Conservation (phyloP, 1,140 invertebrate species). For the Ephestia elutella region DNA sequence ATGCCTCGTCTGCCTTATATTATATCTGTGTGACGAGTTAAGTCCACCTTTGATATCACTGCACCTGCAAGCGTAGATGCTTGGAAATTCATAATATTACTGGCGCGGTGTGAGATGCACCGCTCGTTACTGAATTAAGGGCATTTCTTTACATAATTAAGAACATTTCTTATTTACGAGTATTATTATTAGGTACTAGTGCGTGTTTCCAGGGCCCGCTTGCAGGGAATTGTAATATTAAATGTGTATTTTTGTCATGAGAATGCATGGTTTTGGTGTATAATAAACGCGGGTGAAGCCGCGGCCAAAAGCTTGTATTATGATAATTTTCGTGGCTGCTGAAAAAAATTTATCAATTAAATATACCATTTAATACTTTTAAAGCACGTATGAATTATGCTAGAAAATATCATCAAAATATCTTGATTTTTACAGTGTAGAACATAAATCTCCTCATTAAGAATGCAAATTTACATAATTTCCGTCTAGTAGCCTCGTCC, state of each 20-base stretch:
- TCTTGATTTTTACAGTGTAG: neutral
- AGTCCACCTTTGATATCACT: neutral
- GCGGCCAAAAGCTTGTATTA: too few relatives aligned
- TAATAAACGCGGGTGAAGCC: too few relatives aligned
- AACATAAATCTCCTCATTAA: constrained; percentile 51
- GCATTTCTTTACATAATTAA: too few relatives aligned
- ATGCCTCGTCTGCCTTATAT: constrained; percentile 15
- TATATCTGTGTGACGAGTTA: constrained; percentile 1
- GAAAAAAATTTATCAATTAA: too few relatives aligned
- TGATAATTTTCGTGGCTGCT: too few relatives aligned
- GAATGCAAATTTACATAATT: constrained; percentile 64
- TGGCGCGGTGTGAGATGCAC: neutral
- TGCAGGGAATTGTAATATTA: too few relatives aligned
- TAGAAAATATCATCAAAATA: neutral
- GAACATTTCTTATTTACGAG: too few relatives aligned
- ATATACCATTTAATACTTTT: neutral
- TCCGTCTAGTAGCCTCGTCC: constrained; percentile 61
- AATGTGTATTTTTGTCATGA: too few relatives aligned
- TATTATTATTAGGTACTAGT: too few relatives aligned
- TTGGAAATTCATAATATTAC: neutral
- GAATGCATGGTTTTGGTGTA: too few relatives aligned
- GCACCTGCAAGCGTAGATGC: neutral
- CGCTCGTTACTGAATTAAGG: too few relatives aligned
- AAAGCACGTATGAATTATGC: neutral
- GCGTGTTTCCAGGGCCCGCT: too few relatives aligned